A percentile compares a stretch with the other conserved stretches of the same genome.
Conservation (phyloP, 2,888 invertebrate species). For the Esperia sulphurella region DNA sequence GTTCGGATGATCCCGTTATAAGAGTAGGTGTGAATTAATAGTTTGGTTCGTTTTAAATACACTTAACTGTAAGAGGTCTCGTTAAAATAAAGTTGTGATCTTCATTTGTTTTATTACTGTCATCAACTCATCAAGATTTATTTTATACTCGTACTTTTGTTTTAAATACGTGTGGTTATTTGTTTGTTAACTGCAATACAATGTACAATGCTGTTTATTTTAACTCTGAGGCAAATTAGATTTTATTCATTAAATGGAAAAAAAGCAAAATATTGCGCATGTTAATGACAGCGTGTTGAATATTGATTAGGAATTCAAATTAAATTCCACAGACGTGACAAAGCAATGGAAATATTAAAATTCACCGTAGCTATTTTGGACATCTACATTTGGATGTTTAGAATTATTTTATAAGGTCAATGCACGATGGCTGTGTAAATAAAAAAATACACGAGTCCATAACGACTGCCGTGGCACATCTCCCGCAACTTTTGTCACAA, state of each 20-base stretch:
- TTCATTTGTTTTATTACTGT: too few species aligned
- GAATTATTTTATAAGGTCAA: conserved; percentile 23
- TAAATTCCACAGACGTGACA: conserved; percentile 15
- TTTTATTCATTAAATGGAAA: too few species aligned
- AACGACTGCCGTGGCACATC: conserved; percentile 48
- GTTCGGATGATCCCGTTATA: conserved; percentile 7
- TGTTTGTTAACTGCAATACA: too few species aligned
- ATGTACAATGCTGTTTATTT: too few species aligned
- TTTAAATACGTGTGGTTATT: too few species aligned
- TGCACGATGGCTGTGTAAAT: conserved; percentile 26
- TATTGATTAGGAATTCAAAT: not conserved
- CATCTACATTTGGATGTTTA: not conserved
- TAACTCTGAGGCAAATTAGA: too few species aligned
- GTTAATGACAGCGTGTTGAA: not conserved
- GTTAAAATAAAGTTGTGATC: too few species aligned
- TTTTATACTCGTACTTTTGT: too few species aligned
- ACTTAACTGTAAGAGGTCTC: not conserved
- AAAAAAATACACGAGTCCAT: conserved; percentile 31
- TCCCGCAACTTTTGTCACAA: conserved; percentile 73
- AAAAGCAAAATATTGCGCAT: too few species aligned
- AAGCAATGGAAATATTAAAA: conserved; percentile 8
- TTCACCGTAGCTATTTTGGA: not conserved
- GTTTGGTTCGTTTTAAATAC: conserved; percentile 6
- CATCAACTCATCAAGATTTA: too few species aligned
- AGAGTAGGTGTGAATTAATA: conserved; percentile 13